These are phyloP conservation scores for Mylabris phalerata DNA, from an alignment of 1,140 invertebrate genomes.

Conservation along the genomic window DNA sequence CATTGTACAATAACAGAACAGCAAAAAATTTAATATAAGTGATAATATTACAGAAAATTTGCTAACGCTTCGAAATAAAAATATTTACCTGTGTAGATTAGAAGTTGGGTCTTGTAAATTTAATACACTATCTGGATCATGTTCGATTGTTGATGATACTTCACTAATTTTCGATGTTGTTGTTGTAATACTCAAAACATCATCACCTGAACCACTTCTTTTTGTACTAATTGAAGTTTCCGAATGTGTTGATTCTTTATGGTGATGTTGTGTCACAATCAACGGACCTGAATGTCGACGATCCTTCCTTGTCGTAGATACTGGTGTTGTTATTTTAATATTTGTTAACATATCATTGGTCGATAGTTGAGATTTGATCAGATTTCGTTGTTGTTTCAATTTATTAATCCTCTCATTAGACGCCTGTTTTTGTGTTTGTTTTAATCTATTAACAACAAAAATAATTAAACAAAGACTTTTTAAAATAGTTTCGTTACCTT, in stretches of 20 bases:
- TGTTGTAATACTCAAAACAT: slow-evolving; percentile 17
- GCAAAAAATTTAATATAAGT: too few relatives aligned
- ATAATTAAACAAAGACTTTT: background rate
- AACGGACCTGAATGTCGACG: slow-evolving; percentile 29
- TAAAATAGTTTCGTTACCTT: slow-evolving; percentile 28
- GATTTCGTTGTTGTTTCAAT: slow-evolving; percentile 34
- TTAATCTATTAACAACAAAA: slow-evolving; percentile 27
- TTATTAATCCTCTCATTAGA: slow-evolving; percentile 35
- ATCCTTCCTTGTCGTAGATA: slow-evolving; percentile 10
- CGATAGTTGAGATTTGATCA: slow-evolving; percentile 36
- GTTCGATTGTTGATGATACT: slow-evolving; percentile 4
- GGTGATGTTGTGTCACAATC: slow-evolving; percentile 22
- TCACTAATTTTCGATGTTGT: slow-evolving; percentile 17
- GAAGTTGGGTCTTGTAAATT: background rate
- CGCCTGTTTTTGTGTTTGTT: slow-evolving; percentile 39
- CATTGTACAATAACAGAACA: too few relatives aligned
- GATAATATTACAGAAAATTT: background rate
- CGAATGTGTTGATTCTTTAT: slow-evolving; percentile 20
- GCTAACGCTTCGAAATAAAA: background rate
- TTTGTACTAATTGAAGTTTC: slow-evolving; percentile 24
- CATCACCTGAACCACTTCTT: slow-evolving; percentile 15
- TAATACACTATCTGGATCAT: background rate
- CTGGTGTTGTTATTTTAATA: slow-evolving; percentile 18
- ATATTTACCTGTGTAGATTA: background rate
- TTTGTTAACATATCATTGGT: slow-evolving; percentile 27